Evolutionary conservation across 2,113 vertebrate species (phyloP).

Genomic region (Smithornis capensis): DNA sequence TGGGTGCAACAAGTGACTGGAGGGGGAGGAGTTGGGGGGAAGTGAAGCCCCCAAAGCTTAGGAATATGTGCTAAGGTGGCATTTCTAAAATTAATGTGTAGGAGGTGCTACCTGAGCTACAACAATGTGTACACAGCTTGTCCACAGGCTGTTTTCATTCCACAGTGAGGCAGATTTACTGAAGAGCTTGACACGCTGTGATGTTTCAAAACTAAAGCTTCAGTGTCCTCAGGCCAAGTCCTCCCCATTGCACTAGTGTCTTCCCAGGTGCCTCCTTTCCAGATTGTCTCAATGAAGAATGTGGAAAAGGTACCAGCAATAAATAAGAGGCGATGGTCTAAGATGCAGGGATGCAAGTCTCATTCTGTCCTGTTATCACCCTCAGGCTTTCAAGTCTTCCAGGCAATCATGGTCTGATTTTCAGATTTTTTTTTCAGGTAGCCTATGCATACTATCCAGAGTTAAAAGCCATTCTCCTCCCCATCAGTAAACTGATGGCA

Average conservation of each 20-base stretch:
- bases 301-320: not conserved
- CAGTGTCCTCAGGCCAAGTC: not conserved
- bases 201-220: not conserved
- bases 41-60: accelerated
- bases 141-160: not conserved
- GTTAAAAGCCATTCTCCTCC: not conserved
- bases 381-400: not conserved
- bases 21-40: not conserved
- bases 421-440: not conserved
- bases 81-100: not conserved
- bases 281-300: not conserved
- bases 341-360: not conserved
- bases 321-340: not conserved
- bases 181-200: not conserved
- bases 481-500: not conserved
- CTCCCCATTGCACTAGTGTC: no score
- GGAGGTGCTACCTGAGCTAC: not conserved
- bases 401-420: no score
- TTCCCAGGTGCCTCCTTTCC: not conserved
- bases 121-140: not conserved
- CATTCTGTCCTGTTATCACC: not conserved
- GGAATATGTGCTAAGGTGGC: not conserved
- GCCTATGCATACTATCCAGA: not conserved
- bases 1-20: accelerated
- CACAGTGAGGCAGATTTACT: not conserved